Evolutionary conservation across 2,113 vertebrate genomes (phyloP).

Genomic region (Chauna torquata): DNA sequence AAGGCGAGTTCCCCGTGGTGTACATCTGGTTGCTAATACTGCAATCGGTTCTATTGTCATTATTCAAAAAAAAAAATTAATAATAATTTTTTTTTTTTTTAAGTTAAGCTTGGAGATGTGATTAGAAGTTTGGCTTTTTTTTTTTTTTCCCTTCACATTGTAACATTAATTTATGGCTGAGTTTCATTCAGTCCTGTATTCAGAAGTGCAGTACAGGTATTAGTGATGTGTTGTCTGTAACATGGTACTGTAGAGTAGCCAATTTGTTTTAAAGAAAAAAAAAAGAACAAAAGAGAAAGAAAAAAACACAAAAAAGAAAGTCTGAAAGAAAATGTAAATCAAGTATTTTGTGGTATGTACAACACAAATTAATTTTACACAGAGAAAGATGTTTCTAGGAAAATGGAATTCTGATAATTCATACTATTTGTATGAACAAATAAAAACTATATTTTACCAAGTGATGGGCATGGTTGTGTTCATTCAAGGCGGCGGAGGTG

Average conservation of each 20-base stretch:
- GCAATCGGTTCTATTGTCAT: background rate
- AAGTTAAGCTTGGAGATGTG: conserved; percentile 53
- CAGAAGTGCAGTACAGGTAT: conserved; percentile 75
- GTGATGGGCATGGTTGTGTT: background rate
- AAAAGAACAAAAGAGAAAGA: conserved; percentile 11
- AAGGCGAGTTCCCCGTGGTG: background rate
- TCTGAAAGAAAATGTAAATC: conserved; percentile 72
- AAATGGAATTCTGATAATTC: conserved; percentile 94
- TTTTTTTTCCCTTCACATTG: background rate
- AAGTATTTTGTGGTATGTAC: conserved; percentile 97
- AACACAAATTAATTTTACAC: conserved; percentile 97
- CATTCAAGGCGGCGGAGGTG: background rate
- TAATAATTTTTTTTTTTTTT: background rate
- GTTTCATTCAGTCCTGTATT: conserved; percentile 87
- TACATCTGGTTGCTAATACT: background rate
- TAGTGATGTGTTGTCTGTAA: conserved; percentile 82
- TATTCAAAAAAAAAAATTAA: background rate
- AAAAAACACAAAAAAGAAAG: conserved; percentile 76
- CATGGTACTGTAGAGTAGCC: conserved; percentile 84
- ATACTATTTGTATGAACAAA: conserved; percentile 98
- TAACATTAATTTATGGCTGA: conserved; percentile 84
- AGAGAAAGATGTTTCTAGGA: conserved; percentile 92
- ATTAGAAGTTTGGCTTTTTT: conserved; percentile 20
- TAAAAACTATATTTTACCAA: conserved; percentile 98
- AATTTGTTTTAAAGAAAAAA: conserved; percentile 81